A percentile compares a stretch with the other conserved stretches of the same genome.
Evolutionary conservation across 2,797 vertebrate genomes (phyloP).

Genomic region (Pipistrellus kuhlii): DNA sequence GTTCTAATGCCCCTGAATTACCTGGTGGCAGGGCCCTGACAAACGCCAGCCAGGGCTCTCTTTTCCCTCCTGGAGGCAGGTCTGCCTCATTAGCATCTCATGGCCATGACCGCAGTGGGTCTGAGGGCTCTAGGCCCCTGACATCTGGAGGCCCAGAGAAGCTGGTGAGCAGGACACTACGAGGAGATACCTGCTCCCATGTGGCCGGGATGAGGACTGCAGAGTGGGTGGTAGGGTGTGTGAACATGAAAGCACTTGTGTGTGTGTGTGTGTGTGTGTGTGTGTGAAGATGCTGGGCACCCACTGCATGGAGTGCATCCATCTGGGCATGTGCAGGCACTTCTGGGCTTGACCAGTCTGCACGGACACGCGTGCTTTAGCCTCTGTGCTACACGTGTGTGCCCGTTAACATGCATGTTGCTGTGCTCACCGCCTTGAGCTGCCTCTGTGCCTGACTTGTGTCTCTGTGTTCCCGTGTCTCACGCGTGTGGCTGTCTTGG

Average conservation of each 20-base stretch:
- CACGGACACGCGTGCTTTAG: rapidly evolving
- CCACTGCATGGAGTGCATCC: rapidly evolving
- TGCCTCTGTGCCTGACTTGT: too few species aligned
- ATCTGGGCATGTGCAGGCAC: not conserved
- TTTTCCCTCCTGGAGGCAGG: not conserved
- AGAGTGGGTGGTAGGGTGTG: rapidly evolving
- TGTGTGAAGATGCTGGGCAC: not conserved
- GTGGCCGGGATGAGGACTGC: rapidly evolving
- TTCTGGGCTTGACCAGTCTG: not conserved
- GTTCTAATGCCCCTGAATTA: not conserved
- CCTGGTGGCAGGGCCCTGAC: not conserved
- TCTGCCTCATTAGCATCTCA: not conserved
- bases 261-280: rapidly evolving
- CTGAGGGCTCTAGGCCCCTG: not conserved
- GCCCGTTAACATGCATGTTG: rapidly evolving
- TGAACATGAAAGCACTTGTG: rapidly evolving
- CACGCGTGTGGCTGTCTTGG: not conserved
- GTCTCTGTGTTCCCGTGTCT: rapidly evolving
- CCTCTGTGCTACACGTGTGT: not conserved
- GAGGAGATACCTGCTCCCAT: not conserved
- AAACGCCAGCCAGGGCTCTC: not conserved
- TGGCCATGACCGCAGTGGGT: not conserved
- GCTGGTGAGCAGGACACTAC: not conserved
- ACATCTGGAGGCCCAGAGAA: not conserved
- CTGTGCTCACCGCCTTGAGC: not conserved